Base-by-base conservation (phyloP, 1,140 invertebrate species). In the Cotesia glomerata region DNA sequence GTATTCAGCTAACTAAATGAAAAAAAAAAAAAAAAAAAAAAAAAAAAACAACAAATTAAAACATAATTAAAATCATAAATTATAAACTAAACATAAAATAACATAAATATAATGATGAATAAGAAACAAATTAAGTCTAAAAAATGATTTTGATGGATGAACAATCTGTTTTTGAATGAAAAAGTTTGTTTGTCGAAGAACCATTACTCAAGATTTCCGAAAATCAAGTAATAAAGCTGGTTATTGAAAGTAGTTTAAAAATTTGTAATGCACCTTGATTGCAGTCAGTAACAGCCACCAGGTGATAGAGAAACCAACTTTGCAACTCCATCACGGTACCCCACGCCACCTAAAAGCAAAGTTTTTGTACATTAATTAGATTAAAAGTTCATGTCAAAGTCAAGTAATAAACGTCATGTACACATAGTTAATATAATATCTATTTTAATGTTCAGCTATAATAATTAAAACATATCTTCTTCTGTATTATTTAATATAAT, bases 321-420 rank as follows among this genome's bases (percentile, higher is more conserved):
- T 87, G 85, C 65, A 87, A 80, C 78, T 87, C 86, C 86, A 87
- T 87, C 68, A 87, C 82, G 74, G 80, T 86, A n/a, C 86, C 84
- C 85, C 86, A 86, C 85, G n/a, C n/a, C n/a, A n/a, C n/a, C n/a
- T n/a, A n/a, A 69, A 80, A 82, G 66, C 76, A 69, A 64, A 69
- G 49, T 54, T 71, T 68, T 35, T 4, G n/a, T n/a, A n/a, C n/a
- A 71, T 35, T 45, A 71, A 71, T 64, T 71, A 49, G 32, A 64
- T 64, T 64, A 49, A 35, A n/a, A 63, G 61, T 59, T 56, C 39
- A 14, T 5, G 13, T 26, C 69, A 63, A 71, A 34, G 69, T 71
- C 61, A 64, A n/a, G n/a, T 26, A 64, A 16, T 64, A 9, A 45
- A 45, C 45, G 7, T 51, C 8, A 39, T 1, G 36, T 39, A 39